Base-by-base conservation (phyloP, 2,797 vertebrate species). In the Champsocephalus esox region DNA sequence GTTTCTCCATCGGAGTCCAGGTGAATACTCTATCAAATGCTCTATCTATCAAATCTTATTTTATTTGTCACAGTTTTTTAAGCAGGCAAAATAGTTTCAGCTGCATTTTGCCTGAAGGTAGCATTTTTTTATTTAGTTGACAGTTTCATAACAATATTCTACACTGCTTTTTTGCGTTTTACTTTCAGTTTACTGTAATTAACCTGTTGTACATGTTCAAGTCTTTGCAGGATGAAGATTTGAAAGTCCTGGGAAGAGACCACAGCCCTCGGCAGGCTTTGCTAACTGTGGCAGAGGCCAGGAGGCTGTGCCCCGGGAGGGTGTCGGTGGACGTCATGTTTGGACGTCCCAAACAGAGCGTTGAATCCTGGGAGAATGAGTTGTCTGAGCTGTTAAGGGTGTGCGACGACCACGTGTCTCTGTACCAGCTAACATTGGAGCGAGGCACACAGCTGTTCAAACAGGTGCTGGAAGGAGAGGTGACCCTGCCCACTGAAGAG, bases 351-450 rank as follows among this genome's bases (percentile, higher is more conserved):
- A 82, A 86, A 0, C 98, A 99, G 88, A 96, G 86, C 0, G 12
- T 41, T 17, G 84, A 60, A 0, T 88, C 92, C 0, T 99, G 97
- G 98, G 91, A 94, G 10, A 57, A 2, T 0, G 90, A 93, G 82
- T 79, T 99, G 81, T 88, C 84, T 19, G 89, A 89, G 0, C 86
- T 96, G n/a, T 68, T 99, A 73, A 41, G 1, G 16, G 79, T 88
- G 58, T 95, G 94, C 24, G 95, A 95, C 2, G 88, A 95, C 74
- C 97, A 99, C 5, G 21, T 98, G 77, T 98, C 97, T 54, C 91
- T 98, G 57, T 98, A 99, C 90, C 97, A 99, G 92, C 94, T 99
- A 88, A 97, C 96, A 0, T 80, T 99, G 87, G 98, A 99, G 91
- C 93, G 94, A 75, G 97, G 98, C 59, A 99, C 97, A 0, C 60